These are phyloP conservation scores for Hylaeus anthracinus DNA, from an alignment of 1,140 invertebrate genomes.

Conservation along the genomic window DNA sequence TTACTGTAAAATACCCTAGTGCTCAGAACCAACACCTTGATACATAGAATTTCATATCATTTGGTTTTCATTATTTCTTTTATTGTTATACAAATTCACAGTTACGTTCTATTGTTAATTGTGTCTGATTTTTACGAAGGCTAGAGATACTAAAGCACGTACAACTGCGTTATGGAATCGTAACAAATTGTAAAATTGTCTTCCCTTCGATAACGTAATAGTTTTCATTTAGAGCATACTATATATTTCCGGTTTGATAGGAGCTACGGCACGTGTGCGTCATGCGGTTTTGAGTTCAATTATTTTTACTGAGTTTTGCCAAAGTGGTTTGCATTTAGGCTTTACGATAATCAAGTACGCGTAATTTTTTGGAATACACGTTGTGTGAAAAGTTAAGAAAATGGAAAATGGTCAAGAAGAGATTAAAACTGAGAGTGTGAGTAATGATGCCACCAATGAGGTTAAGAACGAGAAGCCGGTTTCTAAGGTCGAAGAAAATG, in stretches of 20 bases:
- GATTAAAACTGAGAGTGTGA: conserved; percentile 18
- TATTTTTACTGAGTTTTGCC: not conserved
- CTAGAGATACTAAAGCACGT: too few relatives aligned
- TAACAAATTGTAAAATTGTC: too few relatives aligned
- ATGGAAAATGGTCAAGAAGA: conserved; percentile 63
- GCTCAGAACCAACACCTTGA: too few relatives aligned
- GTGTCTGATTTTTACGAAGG: too few relatives aligned
- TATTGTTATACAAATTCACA: too few relatives aligned
- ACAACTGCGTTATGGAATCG: too few relatives aligned
- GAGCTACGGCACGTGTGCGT: conserved; percentile 25
- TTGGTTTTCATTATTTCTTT: too few relatives aligned
- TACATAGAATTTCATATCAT: too few relatives aligned
- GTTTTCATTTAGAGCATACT: not conserved
- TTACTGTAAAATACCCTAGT: too few relatives aligned
- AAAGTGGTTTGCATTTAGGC: not conserved
- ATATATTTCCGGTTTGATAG: conserved; percentile 5
- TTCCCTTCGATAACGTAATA: too few relatives aligned
- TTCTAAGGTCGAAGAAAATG: conserved; percentile 36
- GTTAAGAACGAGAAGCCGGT: conserved; percentile 52
- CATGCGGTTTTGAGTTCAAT: not conserved
- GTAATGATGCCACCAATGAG: conserved; percentile 29
- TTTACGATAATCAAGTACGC: not conserved
- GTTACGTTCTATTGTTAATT: too few relatives aligned
- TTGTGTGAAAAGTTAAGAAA: not conserved
- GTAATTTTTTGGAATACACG: not conserved